Conservation (phyloP, 2,797 vertebrate genomes). For the Molossus alvarezi region DNA sequence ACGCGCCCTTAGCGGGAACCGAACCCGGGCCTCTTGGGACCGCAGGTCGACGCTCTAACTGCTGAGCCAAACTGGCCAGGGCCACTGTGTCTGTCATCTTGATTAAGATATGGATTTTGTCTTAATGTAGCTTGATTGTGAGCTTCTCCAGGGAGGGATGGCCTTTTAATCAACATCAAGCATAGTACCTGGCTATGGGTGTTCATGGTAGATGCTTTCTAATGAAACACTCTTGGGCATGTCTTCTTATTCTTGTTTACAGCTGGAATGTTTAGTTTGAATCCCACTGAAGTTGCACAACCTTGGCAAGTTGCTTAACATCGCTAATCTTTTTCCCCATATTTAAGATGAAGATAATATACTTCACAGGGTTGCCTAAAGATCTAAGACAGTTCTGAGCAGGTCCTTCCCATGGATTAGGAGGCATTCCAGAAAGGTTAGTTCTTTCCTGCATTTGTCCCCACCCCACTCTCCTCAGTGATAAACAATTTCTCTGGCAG, state of each 20-base stretch:
- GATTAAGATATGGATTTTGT: background rate
- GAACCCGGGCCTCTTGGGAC: too few relatives aligned
- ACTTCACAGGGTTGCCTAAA: conserved; percentile 11
- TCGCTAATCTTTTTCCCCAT: background rate
- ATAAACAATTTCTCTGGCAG: background rate
- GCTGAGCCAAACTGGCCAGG: too few relatives aligned
- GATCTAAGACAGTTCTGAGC: background rate
- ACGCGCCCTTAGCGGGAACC: too few relatives aligned
- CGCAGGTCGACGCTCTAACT: too few relatives aligned
- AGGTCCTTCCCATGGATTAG: conserved; percentile 6
- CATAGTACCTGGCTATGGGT: background rate
- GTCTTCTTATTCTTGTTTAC: conserved; percentile 22
- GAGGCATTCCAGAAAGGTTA: background rate
- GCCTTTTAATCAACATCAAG: background rate
- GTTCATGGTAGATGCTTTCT: background rate
- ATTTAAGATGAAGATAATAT: conserved; percentile 47
- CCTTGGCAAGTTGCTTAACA: conserved; percentile 1
- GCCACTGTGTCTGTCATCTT: too few relatives aligned
- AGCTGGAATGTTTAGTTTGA: conserved; percentile 5
- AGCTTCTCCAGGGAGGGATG: background rate
- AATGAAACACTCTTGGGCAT: background rate
- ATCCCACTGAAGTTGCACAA: conserved; percentile 10
- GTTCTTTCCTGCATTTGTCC: background rate
- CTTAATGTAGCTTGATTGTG: background rate
- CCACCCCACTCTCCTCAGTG: background rate